Percentiles rank a stretch among this genome's conserved stretches.
phyloP scores from a whole-genome alignment of 2,888 invertebrate genomes.

The Drosophila atripex region DNA sequence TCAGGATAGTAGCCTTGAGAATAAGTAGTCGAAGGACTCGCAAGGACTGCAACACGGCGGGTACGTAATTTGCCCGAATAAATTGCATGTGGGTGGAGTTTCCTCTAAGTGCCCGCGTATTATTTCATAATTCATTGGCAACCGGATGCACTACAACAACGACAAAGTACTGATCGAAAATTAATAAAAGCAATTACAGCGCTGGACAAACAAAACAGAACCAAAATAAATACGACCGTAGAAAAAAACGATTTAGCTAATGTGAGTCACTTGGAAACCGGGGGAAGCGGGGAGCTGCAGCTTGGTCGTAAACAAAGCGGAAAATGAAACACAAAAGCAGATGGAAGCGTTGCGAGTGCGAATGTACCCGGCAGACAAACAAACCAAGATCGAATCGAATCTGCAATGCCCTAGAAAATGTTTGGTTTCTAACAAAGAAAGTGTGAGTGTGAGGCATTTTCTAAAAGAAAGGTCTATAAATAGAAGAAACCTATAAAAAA shows the following conservation, averaged over 20 bases:
- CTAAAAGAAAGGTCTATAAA: not conserved
- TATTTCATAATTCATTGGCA: conserved; percentile 68
- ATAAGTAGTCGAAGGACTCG: not conserved
- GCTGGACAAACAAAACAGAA: conserved; percentile 28
- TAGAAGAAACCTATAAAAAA: not conserved
- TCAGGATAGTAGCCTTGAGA: conserved; percentile 24
- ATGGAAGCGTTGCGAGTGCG: conserved; percentile 39
- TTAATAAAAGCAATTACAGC: conserved; percentile 61
- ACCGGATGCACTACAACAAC: conserved; percentile 34
- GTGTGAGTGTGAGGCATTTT: not conserved
- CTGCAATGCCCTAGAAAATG: not conserved
- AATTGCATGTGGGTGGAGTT: conserved; percentile 7
- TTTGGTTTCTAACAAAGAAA: not conserved
- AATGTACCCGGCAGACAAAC: conserved; percentile 18
- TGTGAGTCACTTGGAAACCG: conserved; percentile 42
- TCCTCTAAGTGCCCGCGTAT: conserved; percentile 39
- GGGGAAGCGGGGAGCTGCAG: not conserved
- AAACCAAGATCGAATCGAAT: not conserved
- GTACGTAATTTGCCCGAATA: conserved; percentile 25
- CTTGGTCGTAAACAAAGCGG: conserved; percentile 28
- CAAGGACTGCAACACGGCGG: conserved; percentile 32
- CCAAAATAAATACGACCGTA: conserved; percentile 25
- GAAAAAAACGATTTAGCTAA: conserved; percentile 46
- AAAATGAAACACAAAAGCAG: conserved; percentile 31
- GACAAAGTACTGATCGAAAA: conserved; percentile 54